A percentile compares a stretch with the other conserved stretches of the same genome.
These are phyloP conservation scores for Tribolium madens DNA, from an alignment of 1,140 invertebrate species.

Conservation along the genomic window DNA sequence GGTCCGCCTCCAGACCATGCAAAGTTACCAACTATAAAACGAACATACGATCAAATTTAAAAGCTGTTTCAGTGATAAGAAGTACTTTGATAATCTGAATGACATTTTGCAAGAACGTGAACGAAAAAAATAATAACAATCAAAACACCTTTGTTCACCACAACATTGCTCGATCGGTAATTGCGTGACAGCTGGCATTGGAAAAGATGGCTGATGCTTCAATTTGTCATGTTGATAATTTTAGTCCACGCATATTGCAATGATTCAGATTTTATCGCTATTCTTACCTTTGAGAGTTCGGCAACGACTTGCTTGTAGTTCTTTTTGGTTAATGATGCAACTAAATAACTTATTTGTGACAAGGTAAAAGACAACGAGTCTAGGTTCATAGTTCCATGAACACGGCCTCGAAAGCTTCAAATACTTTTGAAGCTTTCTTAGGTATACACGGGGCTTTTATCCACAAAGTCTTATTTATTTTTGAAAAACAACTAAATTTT, in stretches of 20 bases:
- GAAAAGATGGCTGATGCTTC: conserved; percentile 52
- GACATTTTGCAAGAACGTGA: conserved; percentile 45
- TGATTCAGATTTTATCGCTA: not conserved
- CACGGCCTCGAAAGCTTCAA: conserved; percentile 84
- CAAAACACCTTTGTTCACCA: conserved; percentile 59
- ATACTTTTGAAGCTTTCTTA: conserved; percentile 86
- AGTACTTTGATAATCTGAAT: conserved; percentile 43
- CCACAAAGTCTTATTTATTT: conserved; percentile 70
- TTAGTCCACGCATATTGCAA: conserved; percentile 21
- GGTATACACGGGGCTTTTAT: conserved; percentile 74
- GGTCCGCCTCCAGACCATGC: conserved; percentile 88
- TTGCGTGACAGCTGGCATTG: conserved; percentile 33
- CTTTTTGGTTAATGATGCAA: conserved; percentile 95
- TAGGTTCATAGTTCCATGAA: conserved; percentile 99
- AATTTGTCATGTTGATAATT: conserved; percentile 53
- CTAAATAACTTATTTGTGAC: conserved; percentile 97
- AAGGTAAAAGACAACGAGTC: conserved; percentile 97
- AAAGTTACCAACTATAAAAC: conserved; percentile 78
- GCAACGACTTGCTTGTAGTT: conserved; percentile 90
- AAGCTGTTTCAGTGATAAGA: conserved; percentile 41
- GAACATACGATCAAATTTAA: conserved; percentile 36
- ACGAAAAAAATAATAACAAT: conserved; percentile 55
- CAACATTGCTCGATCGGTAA: conserved; percentile 54
- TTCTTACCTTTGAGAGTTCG: conserved; percentile 80
- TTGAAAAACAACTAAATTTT: conserved; percentile 73